These are phyloP conservation scores for Psilanteris sp. DNA, from an alignment of 1,140 invertebrate genomes.

Conservation along the genomic window DNA sequence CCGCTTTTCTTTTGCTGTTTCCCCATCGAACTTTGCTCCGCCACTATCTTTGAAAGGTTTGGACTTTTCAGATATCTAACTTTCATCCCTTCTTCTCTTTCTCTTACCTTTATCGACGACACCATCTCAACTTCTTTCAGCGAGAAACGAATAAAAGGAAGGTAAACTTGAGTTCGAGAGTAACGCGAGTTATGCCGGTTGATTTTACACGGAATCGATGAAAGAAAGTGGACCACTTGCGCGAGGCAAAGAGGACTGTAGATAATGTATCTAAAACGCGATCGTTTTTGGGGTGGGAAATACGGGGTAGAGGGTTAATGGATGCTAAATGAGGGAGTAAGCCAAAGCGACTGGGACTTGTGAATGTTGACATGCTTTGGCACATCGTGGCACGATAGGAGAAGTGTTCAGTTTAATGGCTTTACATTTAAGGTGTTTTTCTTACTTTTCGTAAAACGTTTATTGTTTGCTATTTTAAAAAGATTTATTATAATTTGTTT, in stretches of 20 bases:
- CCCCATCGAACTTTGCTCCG: slow-evolving; percentile 58
- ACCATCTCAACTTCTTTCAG: slow-evolving; percentile 62
- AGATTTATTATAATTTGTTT: too few species aligned
- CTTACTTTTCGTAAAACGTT: slow-evolving; percentile 1
- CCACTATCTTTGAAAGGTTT: slow-evolving; percentile 67
- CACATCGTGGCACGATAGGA: slow-evolving; percentile 8
- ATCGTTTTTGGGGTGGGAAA: slow-evolving; percentile 27
- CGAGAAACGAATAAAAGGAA: slow-evolving; percentile 55
- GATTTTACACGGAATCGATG: slow-evolving; percentile 61
- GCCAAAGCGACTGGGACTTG: slow-evolving; percentile 10
- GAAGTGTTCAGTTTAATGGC: slow-evolving; percentile 22
- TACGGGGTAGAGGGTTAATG: slow-evolving; percentile 48
- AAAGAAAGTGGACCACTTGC: slow-evolving; percentile 51
- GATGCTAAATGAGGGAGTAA: slow-evolving; percentile 52
- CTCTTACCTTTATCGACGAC: slow-evolving; percentile 53
- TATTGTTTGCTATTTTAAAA: slow-evolving; percentile 33
- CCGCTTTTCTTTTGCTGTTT: slow-evolving; percentile 7
- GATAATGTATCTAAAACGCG: slow-evolving; percentile 57
- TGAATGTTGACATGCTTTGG: slow-evolving; percentile 44
- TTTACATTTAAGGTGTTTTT: slow-evolving; percentile 19
- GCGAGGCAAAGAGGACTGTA: slow-evolving; percentile 27
- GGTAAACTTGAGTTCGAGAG: slow-evolving; percentile 57
- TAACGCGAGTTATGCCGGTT: slow-evolving; percentile 51
- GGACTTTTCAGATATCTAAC: slow-evolving; percentile 67
- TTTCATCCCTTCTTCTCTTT: slow-evolving; percentile 30